Evolutionary conservation across 2,888 invertebrate genomes (phyloP), one percentile per base, ranked within the genome.

Genomic region (Prosapia bicincta): DNA sequence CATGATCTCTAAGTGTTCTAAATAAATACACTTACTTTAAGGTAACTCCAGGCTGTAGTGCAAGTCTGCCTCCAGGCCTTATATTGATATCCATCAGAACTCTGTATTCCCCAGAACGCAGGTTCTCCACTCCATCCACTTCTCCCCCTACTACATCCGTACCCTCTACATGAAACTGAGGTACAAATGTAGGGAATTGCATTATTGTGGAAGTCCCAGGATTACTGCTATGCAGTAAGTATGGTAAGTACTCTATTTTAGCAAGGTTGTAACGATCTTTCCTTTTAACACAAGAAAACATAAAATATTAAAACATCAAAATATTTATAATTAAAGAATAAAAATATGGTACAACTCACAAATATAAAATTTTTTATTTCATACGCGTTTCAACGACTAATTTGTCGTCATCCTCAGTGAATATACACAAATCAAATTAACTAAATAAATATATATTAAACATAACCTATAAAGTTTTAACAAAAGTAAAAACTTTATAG

Each of bases 181-280:
- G 93, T 0, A 96, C 94, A 82, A 90, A 93, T 2, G 92, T 88
- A 6, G 92, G 91, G 81, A 93, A 90, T 26, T 89, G 88, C 81
- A 94, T 93, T 25, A 93, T 91, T 81, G 93, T 93, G 6, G 93
- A 93, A 0, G 97, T 93, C 20, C 93, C 92, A 0, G 97, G 93
- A 85, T 97, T 96, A 77, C 95, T 94, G 83, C 92, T 94, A 82
- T 96, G 95, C 76, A 96, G 86, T 78, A 99, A 86, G 83, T 94
- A 98, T 0, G 99, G 99, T 81, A 97, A 90, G 83, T 96, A 98
- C 79, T 91, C 87, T 77, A 99, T 94, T 85, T 92, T 93, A 0
- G 99, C 99, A 79, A 99, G 87, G 85, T 98, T 98, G 84, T 97
- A 99, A 74, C 98, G 90, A 85, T 97, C 95, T 83, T 95, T 95